Conservation (phyloP, 2,888 invertebrate species). For the Thysanoteuthis rhombus region DNA sequence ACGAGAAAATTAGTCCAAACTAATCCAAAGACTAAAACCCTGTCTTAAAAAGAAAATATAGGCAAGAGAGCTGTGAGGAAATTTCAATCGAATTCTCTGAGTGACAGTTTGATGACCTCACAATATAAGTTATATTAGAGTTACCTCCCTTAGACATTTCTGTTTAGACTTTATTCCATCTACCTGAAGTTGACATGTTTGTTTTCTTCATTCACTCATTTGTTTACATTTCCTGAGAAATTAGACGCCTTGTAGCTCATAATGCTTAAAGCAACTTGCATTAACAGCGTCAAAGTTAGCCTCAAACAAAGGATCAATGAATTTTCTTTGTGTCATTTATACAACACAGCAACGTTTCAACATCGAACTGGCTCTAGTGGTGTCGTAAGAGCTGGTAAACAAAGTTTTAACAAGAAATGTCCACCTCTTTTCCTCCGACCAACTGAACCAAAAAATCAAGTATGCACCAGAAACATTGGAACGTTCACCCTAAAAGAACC, state of each 20-base stretch:
- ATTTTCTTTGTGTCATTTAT: background rate
- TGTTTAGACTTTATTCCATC: background rate
- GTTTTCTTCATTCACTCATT: background rate
- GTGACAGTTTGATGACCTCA: too few relatives aligned
- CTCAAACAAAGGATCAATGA: background rate
- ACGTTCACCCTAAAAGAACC: background rate
- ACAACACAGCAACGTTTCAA: background rate
- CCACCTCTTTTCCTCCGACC: background rate
- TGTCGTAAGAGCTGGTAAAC: background rate
- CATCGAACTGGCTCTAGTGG: background rate
- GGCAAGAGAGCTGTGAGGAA: too few relatives aligned
- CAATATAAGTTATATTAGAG: background rate
- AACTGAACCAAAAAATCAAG: background rate
- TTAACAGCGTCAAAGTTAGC: background rate
- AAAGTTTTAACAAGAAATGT: background rate
- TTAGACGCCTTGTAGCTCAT: background rate
- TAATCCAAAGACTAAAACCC: too few relatives aligned
- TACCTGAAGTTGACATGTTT: background rate
- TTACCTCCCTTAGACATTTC: background rate
- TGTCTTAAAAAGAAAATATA: too few relatives aligned
- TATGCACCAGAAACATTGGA: background rate
- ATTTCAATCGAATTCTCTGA: too few relatives aligned
- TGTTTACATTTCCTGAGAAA: background rate
- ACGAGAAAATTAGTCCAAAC: too few relatives aligned
- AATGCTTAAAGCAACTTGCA: background rate